Percentiles rank a stretch among this genome's conserved stretches.
phyloP scores from a whole-genome alignment of 1,140 invertebrate species.

The Drosophila subobscura region DNA sequence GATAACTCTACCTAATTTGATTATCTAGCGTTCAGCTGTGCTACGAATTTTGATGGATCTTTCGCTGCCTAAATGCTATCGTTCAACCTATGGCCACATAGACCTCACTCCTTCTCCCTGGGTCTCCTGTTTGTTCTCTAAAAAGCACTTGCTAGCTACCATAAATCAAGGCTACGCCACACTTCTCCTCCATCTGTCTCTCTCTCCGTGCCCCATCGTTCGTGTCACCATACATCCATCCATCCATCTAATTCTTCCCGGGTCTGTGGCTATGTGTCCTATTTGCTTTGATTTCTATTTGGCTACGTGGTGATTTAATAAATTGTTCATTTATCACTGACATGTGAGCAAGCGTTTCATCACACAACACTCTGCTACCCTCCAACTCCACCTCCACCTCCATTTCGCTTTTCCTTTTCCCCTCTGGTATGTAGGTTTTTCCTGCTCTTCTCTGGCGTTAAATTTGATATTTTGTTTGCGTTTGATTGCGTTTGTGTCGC shows the following conservation, averaged over 20 bases:
- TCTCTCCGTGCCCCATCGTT: conserved; percentile 27
- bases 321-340: conserved; percentile 74
- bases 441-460: conserved; percentile 25
- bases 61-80: no score
- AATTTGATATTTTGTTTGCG: conserved; percentile 52
- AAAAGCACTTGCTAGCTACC: conserved; percentile 46
- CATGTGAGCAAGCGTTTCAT: conserved; percentile 57
- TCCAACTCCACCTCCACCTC: not conserved
- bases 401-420: not conserved
- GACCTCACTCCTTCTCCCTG: no score
- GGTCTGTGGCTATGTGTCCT: conserved; percentile 27
- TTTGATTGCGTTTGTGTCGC: conserved; percentile 39
- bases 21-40: no score
- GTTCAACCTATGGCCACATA: no score
- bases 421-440: not conserved
- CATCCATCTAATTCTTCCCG: conserved; percentile 58
- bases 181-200: conserved; percentile 36
- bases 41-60: no score
- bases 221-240: conserved; percentile 30
- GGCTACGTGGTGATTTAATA: conserved; percentile 67
- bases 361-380: conserved; percentile 1
- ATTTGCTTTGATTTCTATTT: conserved; percentile 64
- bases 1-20: no score
- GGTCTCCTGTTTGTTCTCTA: no score
- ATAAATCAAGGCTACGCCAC: conserved; percentile 58